Conservation (phyloP, 2,888 invertebrate genomes). For the Isoperla grammatica region DNA sequence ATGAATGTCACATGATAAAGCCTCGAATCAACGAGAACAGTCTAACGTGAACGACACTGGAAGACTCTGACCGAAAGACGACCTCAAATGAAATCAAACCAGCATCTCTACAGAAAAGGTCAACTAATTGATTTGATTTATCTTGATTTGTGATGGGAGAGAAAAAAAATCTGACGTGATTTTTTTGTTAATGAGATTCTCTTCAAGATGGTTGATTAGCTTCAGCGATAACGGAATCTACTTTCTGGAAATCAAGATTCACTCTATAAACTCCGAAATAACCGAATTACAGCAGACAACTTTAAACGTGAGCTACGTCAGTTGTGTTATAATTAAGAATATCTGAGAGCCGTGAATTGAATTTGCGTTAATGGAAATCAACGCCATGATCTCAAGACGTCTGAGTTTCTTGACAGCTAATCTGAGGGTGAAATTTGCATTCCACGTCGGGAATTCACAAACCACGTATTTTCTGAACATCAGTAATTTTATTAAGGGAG, state of each 20-base stretch:
- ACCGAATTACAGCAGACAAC: conserved; percentile 1
- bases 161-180: conserved; percentile 14
- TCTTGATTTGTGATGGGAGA: conserved; percentile 1
- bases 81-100: conserved; percentile 13
- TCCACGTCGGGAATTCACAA: not conserved
- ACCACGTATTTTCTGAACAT: not conserved
- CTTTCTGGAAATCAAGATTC: conserved; percentile 1
- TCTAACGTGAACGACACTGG: not conserved
- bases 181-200: conserved; percentile 15
- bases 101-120: conserved; percentile 8
- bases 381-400: not conserved
- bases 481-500: conserved; percentile 9
- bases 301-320: conserved; percentile 13
- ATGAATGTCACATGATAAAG: conserved; percentile 17
- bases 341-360: conserved; percentile 11
- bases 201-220: conserved; percentile 11
- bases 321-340: not conserved
- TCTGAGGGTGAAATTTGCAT: conserved; percentile 6
- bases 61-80: too few relatives aligned
- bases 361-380: conserved; percentile 10
- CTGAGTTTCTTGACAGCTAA: conserved; percentile 4
- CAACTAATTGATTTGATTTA: conserved; percentile 20
- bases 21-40: conserved; percentile 4
- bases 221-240: conserved; percentile 1
- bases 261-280: conserved; percentile 6